Conservation (phyloP, 2,888 invertebrate genomes). For the Bellardia pandia region DNA sequence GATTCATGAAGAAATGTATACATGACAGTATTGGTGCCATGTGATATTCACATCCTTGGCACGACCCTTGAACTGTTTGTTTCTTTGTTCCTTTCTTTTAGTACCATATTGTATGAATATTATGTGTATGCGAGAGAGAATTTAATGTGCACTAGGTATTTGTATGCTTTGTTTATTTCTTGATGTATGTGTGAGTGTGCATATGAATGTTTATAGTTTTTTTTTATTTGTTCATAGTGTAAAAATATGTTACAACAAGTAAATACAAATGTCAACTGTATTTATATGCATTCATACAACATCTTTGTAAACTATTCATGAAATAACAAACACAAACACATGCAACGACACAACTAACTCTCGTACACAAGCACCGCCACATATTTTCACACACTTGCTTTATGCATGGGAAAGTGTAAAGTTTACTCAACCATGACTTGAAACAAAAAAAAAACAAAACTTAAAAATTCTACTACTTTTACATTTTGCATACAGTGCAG, state of each 20-base stretch:
- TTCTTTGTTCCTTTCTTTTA: conserved; percentile 23
- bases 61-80: conserved; percentile 64
- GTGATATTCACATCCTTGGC: conserved; percentile 61
- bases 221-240: conserved; percentile 54
- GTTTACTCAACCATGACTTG: conserved; percentile 71
- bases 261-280: conserved; percentile 71
- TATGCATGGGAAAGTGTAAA: conserved; percentile 67
- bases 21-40: conserved; percentile 51
- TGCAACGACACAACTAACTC: conserved; percentile 1
- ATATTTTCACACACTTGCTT: conserved; percentile 53
- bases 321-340: conserved; percentile 41
- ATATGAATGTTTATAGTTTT: conserved; percentile 47
- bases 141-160: conserved; percentile 25
- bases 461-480: conserved; percentile 17
- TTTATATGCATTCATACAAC: conserved; percentile 68
- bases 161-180: conserved; percentile 24
- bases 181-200: conserved; percentile 5
- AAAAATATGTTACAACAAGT: conserved; percentile 68
- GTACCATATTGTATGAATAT: background rate
- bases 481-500: conserved; percentile 51
- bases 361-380: background rate
- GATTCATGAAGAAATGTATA: background rate
- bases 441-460: conserved; percentile 36
- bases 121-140: conserved; percentile 4
- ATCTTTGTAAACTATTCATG: conserved; percentile 64